Evolutionary conservation across 2,113 vertebrate species (phyloP), one percentile per base, ranked within the genome.

Genomic region (Phycodurus eques): DNA sequence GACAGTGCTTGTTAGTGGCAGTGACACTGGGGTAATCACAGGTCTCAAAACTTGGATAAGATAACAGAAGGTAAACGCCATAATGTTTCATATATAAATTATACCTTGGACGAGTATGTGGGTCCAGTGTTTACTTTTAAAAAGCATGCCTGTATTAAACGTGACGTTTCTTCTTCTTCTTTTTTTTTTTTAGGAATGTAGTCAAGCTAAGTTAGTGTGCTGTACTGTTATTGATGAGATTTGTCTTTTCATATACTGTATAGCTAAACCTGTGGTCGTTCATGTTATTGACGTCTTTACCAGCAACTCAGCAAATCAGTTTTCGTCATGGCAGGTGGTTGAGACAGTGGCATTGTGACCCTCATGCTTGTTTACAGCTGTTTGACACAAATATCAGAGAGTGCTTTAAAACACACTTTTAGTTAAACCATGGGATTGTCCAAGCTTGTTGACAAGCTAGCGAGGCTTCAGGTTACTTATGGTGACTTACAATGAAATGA

Each of bases 41-140:
- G 69, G 74, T 79, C 81, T 76, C 57, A 11, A 66, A 79, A 72
- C 56, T 72, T 71, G 39, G 64, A 56, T 12, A 63, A 59, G 54
- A 27, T 72, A 53, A 15, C 64, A 27, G 7, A 66, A 66, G 64
- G 64, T 66, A 66, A 66, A 47, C 14, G 42, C 15, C 14, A 5
- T 31, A 27, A 47, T 47, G 44, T 66, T 12, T 31, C 1, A 9
- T 47, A 17, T 15, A 2, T 17, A 27, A 27, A 13, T 2, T 2
- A 43, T 27, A 14, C 22, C 7, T 59, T 31, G 2, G 57, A 60
- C 57, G 13, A 11, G 5, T 10, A 27, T 19, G 4, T 57, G 3
- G 11, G 2, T 20, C 2, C 54, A 4, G 2, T 71, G 22, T 51
- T 76, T 1, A 31, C 22, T 15, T 54, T 46, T 19, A 67, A 49